A percentile compares a stretch with the other conserved stretches of the same genome.
Conservation (phyloP, 35 echinoderm and acorn worm species). For the Lytechinus variegatus region DNA sequence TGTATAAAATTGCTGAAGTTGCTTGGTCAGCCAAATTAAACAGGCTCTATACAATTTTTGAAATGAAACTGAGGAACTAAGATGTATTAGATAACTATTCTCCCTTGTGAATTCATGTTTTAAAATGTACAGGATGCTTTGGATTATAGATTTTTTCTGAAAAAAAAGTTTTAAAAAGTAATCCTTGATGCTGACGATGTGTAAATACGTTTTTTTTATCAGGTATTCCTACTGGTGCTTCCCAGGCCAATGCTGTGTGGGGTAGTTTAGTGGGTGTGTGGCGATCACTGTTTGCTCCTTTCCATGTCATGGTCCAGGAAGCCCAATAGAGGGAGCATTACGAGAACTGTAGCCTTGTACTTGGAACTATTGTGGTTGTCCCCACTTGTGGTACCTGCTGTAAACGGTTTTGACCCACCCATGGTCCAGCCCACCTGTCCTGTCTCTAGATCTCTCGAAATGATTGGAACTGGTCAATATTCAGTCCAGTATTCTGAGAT, state of each 20-base stretch:
- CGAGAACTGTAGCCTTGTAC: background rate
- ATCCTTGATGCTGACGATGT: background rate
- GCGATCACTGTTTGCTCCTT: constrained; percentile 68
- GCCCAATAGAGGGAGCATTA: background rate
- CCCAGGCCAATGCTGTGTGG: constrained; percentile 62
- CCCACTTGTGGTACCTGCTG: background rate
- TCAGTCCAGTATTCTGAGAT: background rate
- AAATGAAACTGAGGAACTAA: too few species aligned
- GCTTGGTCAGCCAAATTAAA: too few species aligned
- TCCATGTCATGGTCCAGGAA: constrained; percentile 62
- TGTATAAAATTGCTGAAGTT: too few species aligned
- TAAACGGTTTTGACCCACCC: background rate
- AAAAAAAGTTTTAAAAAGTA: background rate
- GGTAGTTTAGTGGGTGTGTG: constrained; percentile 48
- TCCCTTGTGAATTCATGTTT: too few species aligned
- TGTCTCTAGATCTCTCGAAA: background rate
- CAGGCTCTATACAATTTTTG: too few species aligned
- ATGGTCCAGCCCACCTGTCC: background rate
- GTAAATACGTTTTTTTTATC: background rate
- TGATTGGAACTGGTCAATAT: background rate
- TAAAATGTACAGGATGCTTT: too few species aligned
- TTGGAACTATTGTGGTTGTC: background rate
- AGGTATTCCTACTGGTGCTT: constrained; percentile 53
- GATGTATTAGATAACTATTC: too few species aligned
- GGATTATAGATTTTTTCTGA: too few species aligned